Conservation (phyloP, 1,140 invertebrate species). For the Listronotus bonariensis region DNA sequence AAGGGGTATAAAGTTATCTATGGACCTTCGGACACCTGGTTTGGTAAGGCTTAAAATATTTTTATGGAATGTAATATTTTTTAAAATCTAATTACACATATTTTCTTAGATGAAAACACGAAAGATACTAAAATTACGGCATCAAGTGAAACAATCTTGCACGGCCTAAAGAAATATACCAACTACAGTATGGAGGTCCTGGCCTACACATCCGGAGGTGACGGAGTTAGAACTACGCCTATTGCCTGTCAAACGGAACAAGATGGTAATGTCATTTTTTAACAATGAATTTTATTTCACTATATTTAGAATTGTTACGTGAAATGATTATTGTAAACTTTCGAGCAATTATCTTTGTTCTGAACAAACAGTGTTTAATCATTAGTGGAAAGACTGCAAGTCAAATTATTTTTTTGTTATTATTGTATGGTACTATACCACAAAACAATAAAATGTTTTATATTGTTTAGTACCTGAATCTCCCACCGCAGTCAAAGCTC, state of each 20-base stretch:
- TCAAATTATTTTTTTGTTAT: too few species aligned
- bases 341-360: too few species aligned
- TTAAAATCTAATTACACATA: too few species aligned
- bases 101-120: slow-evolving; percentile 78
- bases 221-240: slow-evolving; percentile 87
- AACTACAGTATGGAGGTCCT: slow-evolving; percentile 97
- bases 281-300: too few species aligned
- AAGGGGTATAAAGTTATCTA: slow-evolving; percentile 97
- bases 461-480: slow-evolving; percentile 79
- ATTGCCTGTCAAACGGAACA: slow-evolving; percentile 95
- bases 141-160: slow-evolving; percentile 89
- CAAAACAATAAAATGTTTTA: too few species aligned
- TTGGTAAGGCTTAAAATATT: slow-evolving; percentile 67
- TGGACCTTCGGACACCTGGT: slow-evolving; percentile 89
- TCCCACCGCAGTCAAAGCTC: slow-evolving; percentile 88
- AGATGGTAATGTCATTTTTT: slow-evolving; percentile 75
- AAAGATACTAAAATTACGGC: slow-evolving; percentile 90
- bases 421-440: too few species aligned
- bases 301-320: too few species aligned
- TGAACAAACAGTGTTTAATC: too few species aligned
- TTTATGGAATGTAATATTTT: slow-evolving; percentile 3
- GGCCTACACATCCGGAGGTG: slow-evolving; percentile 93
- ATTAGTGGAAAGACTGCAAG: too few species aligned
- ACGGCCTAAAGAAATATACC: slow-evolving; percentile 92
- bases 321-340: too few species aligned